Evolutionary conservation across 2,888 invertebrate genomes (phyloP), one percentile per base, ranked within the genome.

Genomic region (Gasteruption jaculator): DNA sequence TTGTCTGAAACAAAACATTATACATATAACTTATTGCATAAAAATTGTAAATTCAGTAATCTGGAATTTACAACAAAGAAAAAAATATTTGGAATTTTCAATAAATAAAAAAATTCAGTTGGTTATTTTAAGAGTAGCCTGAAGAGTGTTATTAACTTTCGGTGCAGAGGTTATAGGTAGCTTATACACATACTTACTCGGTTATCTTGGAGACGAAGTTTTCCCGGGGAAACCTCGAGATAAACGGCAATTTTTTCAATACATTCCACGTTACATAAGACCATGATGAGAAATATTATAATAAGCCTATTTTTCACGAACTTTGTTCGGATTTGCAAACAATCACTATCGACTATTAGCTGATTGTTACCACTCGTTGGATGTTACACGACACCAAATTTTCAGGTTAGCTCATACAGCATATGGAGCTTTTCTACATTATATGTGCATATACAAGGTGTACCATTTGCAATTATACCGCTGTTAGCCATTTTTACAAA

Each of bases 201-300:
- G 41, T 62, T 65, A 32, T 60, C 54, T 7, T 58, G 57, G 20
- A 65, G 37, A 42, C 60, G 50, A 11, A 62, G 36, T 32, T 63
- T 61, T 10, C 57, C 56, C 3, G 54, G 43, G 1, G 58, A 45
- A 15, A 65, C 53, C 2, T 57, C 59, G 12, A 70, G 46, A 44
- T 66, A 70, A 37, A 60, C 48, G 2, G 61, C 60, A 47, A 70
- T 60, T 46, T 49, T 65, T 30, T 61, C 41, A 5, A 68, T 46
- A 35, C 68, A 69, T 38, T 66, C 60, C 1, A 65, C 48, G 38
- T 59, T 57, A 35, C 68, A 68, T 25, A 69, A 43, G 44, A 68
- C 68, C 69, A 69, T 67, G 50, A 39, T 52, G 41, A 6, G 15
- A 20, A 20, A 18, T n/a, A 5, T 27, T 15, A 18, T 11, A 26